These are phyloP conservation scores for Xiphophorus couchianus DNA, from an alignment of 2,113 vertebrate genomes.

Conservation along the genomic window DNA sequence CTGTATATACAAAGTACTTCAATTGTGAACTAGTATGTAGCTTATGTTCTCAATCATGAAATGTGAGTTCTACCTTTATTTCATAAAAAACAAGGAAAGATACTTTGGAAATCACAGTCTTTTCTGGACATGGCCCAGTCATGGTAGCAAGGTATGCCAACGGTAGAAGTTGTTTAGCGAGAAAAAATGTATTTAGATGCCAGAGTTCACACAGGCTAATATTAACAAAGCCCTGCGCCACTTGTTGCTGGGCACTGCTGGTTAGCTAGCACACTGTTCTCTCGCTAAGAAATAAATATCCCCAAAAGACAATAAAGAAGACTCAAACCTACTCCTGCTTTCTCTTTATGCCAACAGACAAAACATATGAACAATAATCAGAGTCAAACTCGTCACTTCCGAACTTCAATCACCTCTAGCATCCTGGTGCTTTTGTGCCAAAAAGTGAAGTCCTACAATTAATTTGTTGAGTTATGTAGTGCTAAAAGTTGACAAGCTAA, in stretches of 20 bases:
- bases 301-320: constrained; percentile 66
- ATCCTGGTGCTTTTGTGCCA: constrained; percentile 40
- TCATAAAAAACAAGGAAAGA: constrained; percentile 26
- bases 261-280: not conserved
- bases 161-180: no score
- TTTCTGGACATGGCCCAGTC: no score
- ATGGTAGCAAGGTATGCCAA: no score
- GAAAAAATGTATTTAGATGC: not conserved
- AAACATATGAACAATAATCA: constrained; percentile 81
- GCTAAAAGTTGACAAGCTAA: constrained; percentile 26
- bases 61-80: constrained; percentile 30
- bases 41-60: constrained; percentile 1
- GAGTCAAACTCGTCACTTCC: constrained; percentile 78
- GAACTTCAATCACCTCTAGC: constrained; percentile 69
- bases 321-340: constrained; percentile 70
- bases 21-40: not conserved
- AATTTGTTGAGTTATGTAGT: constrained; percentile 16
- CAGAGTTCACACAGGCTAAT: no score
- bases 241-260: not conserved
- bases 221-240: not conserved
- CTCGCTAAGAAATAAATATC: constrained; percentile 23
- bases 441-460: constrained; percentile 41
- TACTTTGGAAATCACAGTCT: constrained; percentile 29
- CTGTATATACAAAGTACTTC: not conserved
- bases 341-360: constrained; percentile 78